phyloP scores from a whole-genome alignment of 2,797 vertebrate species.

The Martes flavigula region DNA sequence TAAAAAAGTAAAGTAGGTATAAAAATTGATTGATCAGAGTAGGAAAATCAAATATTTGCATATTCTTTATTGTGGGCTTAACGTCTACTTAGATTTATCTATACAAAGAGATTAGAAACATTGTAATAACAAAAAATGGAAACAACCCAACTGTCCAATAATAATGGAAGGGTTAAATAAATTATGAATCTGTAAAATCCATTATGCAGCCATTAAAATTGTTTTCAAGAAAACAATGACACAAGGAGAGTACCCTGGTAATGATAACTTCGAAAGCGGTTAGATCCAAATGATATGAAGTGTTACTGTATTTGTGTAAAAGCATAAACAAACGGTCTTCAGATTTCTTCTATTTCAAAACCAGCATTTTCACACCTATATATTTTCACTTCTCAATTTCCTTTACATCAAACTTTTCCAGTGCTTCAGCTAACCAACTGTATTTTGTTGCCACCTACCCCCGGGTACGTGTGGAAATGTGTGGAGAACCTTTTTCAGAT shows the following conservation, averaged over 20 bases:
- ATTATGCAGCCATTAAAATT: not conserved
- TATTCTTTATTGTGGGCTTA: not conserved
- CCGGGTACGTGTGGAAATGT: not conserved
- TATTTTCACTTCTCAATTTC: not conserved
- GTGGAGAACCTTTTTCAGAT: not conserved
- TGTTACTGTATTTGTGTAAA: not conserved
- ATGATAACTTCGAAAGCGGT: not conserved
- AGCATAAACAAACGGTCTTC: not conserved
- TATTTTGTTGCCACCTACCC: not conserved
- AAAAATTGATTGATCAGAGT: not conserved
- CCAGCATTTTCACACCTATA: not conserved
- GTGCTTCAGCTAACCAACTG: not conserved
- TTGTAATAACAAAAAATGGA: not conserved
- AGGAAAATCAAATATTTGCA: not conserved
- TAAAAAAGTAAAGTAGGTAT: not conserved
- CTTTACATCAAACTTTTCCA: not conserved
- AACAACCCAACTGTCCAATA: not conserved
- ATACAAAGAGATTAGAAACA: not conserved
- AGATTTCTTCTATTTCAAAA: not conserved
- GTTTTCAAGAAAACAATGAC: slow-evolving; percentile 7
- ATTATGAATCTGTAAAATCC: not conserved
- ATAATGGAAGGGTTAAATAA: slow-evolving; percentile 20
- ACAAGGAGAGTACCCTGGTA: not conserved
- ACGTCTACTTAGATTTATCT: not conserved
- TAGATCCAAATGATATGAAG: not conserved